Evolutionary conservation across 2,888 invertebrate species (phyloP).

Genomic region (Saturnia pavonia): DNA sequence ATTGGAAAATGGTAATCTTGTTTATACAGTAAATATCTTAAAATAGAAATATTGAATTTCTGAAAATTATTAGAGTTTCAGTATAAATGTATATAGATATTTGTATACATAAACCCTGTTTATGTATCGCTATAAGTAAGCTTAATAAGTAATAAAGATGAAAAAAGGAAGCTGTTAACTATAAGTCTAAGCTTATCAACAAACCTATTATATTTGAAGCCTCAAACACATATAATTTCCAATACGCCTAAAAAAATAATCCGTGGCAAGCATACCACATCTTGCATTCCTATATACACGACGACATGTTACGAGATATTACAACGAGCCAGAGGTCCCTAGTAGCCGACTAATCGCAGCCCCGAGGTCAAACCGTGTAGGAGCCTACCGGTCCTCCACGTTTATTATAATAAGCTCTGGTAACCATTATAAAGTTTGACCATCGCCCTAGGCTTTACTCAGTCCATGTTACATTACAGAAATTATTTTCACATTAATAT

Average conservation of each 20-base stretch:
- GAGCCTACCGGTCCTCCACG: constrained; percentile 66
- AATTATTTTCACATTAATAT: constrained; percentile 57
- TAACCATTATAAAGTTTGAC: constrained; percentile 67
- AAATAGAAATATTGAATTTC: too few relatives aligned
- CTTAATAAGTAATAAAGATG: not conserved
- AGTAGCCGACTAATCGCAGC: constrained; percentile 75
- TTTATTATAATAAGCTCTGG: constrained; percentile 76
- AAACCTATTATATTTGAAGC: not conserved
- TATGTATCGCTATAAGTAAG: not conserved
- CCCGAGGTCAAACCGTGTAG: constrained; percentile 75
- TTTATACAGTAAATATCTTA: too few relatives aligned
- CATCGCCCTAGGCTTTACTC: constrained; percentile 59
- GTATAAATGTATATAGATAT: not conserved
- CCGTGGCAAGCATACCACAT: constrained; percentile 30
- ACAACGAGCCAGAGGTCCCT: constrained; percentile 53
- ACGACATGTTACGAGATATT: constrained; percentile 55
- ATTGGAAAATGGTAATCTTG: too few relatives aligned
- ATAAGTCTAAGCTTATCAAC: not conserved
- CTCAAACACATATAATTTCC: not conserved
- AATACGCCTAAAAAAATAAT: constrained; percentile 14
- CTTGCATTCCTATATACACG: constrained; percentile 40
- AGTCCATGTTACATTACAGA: constrained; percentile 35
- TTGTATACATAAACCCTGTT: not conserved
- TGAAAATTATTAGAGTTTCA: too few relatives aligned
- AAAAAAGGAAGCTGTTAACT: not conserved